These are phyloP conservation scores for Heteromurus nitidus DNA, from an alignment of 2,888 invertebrate genomes.

Conservation along the genomic window DNA sequence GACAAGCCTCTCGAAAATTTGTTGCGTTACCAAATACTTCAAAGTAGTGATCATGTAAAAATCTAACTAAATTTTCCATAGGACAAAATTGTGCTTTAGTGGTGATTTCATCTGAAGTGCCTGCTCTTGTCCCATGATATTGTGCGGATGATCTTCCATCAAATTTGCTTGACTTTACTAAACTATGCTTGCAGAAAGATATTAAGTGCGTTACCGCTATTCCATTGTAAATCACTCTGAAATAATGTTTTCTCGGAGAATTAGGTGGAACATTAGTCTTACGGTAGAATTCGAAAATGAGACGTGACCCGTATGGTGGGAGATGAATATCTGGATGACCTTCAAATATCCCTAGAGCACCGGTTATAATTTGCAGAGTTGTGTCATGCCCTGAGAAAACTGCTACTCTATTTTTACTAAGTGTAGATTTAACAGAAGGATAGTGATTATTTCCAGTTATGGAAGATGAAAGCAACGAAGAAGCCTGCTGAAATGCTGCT, in stretches of 20 bases:
- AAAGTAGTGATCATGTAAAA: conserved; percentile 92
- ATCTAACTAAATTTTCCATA: conserved; percentile 90
- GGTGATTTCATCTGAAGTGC: conserved; percentile 76
- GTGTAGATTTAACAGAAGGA: conserved; percentile 43
- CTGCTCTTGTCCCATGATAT: conserved; percentile 74
- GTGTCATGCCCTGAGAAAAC: conserved; percentile 94
- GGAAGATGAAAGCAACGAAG: conserved; percentile 58
- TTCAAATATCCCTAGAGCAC: conserved; percentile 83
- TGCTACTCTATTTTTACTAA: conserved; percentile 79
- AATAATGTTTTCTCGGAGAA: conserved; percentile 84
- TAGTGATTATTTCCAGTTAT: conserved; percentile 62
- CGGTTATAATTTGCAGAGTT: conserved; percentile 88
- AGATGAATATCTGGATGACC: conserved; percentile 79
- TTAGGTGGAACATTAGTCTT: conserved; percentile 75
- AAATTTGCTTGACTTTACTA: conserved; percentile 43
- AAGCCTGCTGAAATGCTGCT: conserved; percentile 50
- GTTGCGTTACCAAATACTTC: conserved; percentile 83
- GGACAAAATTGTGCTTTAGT: conserved; percentile 80
- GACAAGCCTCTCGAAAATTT: conserved; percentile 86
- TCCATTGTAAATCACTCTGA: conserved; percentile 90
- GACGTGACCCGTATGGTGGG: conserved; percentile 89
- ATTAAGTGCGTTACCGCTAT: conserved; percentile 88
- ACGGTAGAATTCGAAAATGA: conserved; percentile 91
- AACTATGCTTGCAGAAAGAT: conserved; percentile 83
- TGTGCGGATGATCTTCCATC: conserved; percentile 75